Evolutionary conservation across 2,797 vertebrate species (phyloP).

Genomic region (Sandelia bainsii): DNA sequence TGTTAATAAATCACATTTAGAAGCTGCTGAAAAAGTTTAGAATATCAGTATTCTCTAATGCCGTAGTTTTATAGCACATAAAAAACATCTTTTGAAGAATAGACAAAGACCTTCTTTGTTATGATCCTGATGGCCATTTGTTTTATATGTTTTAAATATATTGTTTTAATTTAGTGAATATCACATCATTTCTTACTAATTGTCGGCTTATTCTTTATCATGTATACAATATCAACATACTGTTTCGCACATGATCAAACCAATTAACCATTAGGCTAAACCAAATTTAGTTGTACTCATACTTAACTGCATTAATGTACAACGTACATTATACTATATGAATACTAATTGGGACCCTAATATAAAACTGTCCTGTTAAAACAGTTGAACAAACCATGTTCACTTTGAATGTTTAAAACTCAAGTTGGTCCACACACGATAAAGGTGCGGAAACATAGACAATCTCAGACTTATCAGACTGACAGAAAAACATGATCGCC

Average conservation of each 20-base stretch:
- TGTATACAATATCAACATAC: no score
- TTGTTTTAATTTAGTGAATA: neutral
- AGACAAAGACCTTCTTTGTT: neutral
- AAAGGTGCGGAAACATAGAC: neutral
- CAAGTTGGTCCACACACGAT: neutral
- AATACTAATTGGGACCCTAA: neutral
- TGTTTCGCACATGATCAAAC: neutral
- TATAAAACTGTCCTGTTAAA: neutral
- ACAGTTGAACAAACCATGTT: neutral
- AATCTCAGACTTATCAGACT: neutral
- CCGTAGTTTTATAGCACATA: no score
- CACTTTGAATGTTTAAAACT: neutral
- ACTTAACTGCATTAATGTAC: neutral
- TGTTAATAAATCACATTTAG: slow-evolving; percentile 37
- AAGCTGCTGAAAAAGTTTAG: slow-evolving; percentile 1
- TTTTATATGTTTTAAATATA: neutral
- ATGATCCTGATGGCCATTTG: neutral
- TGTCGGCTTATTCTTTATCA: no score
- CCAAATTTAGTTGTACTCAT: neutral
- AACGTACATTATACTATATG: no score
- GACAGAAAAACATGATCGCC: no score
- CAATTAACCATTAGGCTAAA: no score
- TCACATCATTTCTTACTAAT: neutral
- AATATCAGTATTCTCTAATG: no score
- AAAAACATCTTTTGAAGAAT: neutral